A percentile compares a stretch with the other conserved stretches of the same genome.
phyloP scores from a whole-genome alignment of 1,140 invertebrate genomes.

The Aphelenchoides avenae region DNA sequence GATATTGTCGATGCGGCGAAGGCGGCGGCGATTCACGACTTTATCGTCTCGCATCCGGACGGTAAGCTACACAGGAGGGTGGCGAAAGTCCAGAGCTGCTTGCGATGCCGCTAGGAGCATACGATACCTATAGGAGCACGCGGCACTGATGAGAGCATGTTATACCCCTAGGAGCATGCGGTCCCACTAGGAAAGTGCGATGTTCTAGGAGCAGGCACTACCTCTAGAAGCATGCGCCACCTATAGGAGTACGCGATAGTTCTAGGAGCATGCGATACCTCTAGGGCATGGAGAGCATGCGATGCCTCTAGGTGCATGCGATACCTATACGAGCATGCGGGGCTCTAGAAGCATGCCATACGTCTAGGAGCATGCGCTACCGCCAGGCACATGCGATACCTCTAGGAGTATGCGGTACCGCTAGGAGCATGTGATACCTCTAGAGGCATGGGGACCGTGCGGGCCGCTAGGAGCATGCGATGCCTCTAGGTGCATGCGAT shows the following conservation, averaged over 20 bases:
- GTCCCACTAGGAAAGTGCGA: not conserved
- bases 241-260: not conserved
- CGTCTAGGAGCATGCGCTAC: not conserved
- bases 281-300: not conserved
- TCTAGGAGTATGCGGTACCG: not conserved
- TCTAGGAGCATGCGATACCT: not conserved
- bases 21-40: constrained; percentile 86
- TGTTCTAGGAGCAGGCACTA: not conserved
- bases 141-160: not conserved
- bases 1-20: constrained; percentile 82
- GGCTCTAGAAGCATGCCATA: not conserved
- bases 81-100: no score
- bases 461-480: not conserved
- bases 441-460: not conserved
- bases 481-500: not conserved
- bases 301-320: not conserved
- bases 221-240: not conserved
- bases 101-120: not conserved
- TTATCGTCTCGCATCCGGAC: constrained; percentile 82
- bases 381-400: not conserved
- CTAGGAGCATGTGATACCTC: not conserved
- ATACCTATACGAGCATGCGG: not conserved
- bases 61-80: no score
- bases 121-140: no score
- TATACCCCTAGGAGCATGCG: not conserved